Evolutionary conservation across 2,113 vertebrate genomes (phyloP).

Genomic region (Salvator merianae): DNA sequence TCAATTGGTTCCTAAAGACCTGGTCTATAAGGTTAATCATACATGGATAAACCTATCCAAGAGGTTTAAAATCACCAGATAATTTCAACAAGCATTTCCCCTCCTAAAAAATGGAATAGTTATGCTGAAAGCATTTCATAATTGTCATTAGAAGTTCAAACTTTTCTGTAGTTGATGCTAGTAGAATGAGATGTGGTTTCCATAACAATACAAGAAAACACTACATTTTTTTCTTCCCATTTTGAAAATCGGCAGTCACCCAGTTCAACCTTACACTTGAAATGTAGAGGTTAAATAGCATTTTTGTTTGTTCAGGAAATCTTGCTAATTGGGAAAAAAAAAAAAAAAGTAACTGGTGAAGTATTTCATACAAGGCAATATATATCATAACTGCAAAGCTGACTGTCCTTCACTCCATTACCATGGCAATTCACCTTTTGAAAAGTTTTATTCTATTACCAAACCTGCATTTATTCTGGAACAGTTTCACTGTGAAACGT

Average conservation of each 20-base stretch:
- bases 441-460: not conserved
- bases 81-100: constrained; percentile 40
- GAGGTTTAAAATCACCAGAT: constrained; percentile 21
- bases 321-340: constrained; percentile 14
- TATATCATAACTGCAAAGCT: not conserved
- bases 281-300: constrained; percentile 44
- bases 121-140: constrained; percentile 29
- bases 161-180: constrained; percentile 25
- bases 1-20: no score
- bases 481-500: not conserved
- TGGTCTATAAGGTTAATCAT: constrained; percentile 49
- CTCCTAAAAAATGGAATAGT: constrained; percentile 1
- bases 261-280: constrained; percentile 47
- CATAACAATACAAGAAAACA: constrained; percentile 58
- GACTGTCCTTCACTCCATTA: not conserved
- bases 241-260: constrained; percentile 50
- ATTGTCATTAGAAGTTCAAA: constrained; percentile 21
- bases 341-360: not conserved
- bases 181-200: constrained; percentile 53
- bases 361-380: not conserved
- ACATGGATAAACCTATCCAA: constrained; percentile 44
- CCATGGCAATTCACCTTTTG: not conserved
- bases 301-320: constrained; percentile 22
- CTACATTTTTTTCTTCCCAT: not conserved
- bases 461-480: not conserved